These are phyloP conservation scores for Caenorhabditis parvicauda DNA, from an alignment of 2,888 invertebrate species.

Conservation along the genomic window DNA sequence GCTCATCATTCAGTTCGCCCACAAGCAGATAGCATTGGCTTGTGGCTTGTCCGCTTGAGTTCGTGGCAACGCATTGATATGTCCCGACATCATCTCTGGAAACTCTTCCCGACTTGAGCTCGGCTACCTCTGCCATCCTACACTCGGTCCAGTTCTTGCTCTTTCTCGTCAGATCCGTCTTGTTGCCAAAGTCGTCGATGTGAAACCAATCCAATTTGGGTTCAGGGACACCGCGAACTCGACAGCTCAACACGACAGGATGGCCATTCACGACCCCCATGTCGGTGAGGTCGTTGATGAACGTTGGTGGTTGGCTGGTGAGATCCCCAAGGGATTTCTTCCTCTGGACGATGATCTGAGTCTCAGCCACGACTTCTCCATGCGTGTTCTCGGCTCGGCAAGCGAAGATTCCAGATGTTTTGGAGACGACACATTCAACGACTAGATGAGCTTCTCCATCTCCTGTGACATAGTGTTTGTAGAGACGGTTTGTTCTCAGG, in stretches of 20 bases:
- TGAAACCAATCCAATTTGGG: slow-evolving; percentile 51
- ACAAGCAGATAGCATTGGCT: slow-evolving; percentile 52
- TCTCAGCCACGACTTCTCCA: slow-evolving; percentile 54
- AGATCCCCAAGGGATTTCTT: slow-evolving; percentile 14
- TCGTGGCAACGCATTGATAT: slow-evolving; percentile 51
- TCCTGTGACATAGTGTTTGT: slow-evolving; percentile 42
- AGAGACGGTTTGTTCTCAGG: slow-evolving; percentile 39
- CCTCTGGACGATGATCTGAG: slow-evolving; percentile 38
- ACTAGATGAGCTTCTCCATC: slow-evolving; percentile 48
- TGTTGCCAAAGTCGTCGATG: slow-evolving; percentile 39
- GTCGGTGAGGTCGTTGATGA: slow-evolving; percentile 39
- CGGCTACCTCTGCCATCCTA: slow-evolving; percentile 41
- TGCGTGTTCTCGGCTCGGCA: slow-evolving; percentile 64
- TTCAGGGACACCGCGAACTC: slow-evolving; percentile 41
- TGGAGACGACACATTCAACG: slow-evolving; percentile 49
- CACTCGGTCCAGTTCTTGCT: slow-evolving; percentile 46
- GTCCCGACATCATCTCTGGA: slow-evolving; percentile 45
- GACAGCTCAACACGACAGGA: slow-evolving; percentile 45
- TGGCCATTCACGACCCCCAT: slow-evolving; percentile 47
- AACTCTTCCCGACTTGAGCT: slow-evolving; percentile 42
- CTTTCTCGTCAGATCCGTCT: slow-evolving; percentile 26
- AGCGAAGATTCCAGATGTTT: slow-evolving; percentile 65
- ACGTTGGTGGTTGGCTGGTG: slow-evolving; percentile 35
- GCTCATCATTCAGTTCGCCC: slow-evolving; percentile 42
- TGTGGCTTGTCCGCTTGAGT: slow-evolving; percentile 44